Evolutionary conservation across 2,888 invertebrate species (phyloP), one percentile per base, ranked within the genome.

Genomic region (Lagria hirta): DNA sequence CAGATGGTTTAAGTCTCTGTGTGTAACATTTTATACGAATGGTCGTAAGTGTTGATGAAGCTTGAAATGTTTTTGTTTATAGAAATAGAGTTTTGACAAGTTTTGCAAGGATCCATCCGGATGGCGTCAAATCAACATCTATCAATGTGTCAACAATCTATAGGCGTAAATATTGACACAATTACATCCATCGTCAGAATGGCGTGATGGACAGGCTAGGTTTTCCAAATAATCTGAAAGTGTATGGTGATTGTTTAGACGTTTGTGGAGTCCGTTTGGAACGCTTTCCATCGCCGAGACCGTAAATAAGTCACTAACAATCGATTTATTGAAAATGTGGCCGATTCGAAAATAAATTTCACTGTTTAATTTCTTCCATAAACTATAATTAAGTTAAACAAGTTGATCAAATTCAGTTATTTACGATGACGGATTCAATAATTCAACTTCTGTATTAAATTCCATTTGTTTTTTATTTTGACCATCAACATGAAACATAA

Each of bases 141-240:
- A 69, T 68, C 67, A 68, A 65, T 66, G 57, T 66, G 66, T 67
- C 66, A 61, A 61, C 63, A 57, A 46, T 42, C 48, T 29, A 43
- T 36, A 37, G 49, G 63, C 65, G 60, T 70, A 71, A 71, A 71
- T 70, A 71, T 71, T 71, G 69, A 70, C 64, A 62, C 65, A 57
- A 69, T n/a, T 70, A 65, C 69, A 68, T 71, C 69, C 65, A 57
- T 68, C 69, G 60, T 55, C 66, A 53, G 18, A 5, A 7, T 17
- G 34, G 11, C 43, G 55, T 62, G 62, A 62, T 62, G 58, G 62
- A 62, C 62, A 62, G 55, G 53, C 27, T 35, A 27, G 29, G 34
- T 57, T 58, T 59, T 55, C 48, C 57, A 61, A 62, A 62, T 62
- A 61, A 58, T 59, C 60, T 50, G 45, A 42, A 42, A 35, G 32